Evolutionary conservation across 2,113 vertebrate species (phyloP), one percentile per base, ranked within the genome.

Genomic region (Tonatia bakeri): DNA sequence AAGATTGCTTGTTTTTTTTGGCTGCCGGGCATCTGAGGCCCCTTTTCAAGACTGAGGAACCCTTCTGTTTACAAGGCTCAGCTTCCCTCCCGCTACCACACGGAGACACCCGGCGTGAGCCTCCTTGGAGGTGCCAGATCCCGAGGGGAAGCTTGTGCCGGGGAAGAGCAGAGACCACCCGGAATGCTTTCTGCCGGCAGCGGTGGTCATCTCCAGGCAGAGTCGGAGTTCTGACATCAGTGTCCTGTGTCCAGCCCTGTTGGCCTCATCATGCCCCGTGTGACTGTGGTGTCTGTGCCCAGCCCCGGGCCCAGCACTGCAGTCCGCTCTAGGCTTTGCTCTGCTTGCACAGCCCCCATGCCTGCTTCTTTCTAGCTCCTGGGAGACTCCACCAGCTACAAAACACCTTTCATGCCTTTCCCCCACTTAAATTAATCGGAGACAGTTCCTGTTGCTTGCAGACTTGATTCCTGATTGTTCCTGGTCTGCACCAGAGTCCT

Each of bases 391-490:
- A 14, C 5, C 17, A 84, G 56, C 24, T 54, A 36, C 33, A 73
- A 28, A 65, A 33, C 72, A 65, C 1, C n/a, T 72, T 67, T 56
- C 9, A 56, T 64, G 12, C 4, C 6, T 33, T 84, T 33, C 56
- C 77, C 33, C 14, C 31, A 47, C 33, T 87, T 43, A 86, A 64
- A 47, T 90, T 40, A 72, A 82, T 87, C 47, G 56, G 54, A 82
- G 86, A 92, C 70, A 43, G 7, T 19, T 94, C 92, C 69, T 65
- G 38, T 72, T 76, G 22, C 36, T 96, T 64, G 20, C 9, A 43
- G 11, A 11, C n/a, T 7, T 2, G 40, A 69, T 15, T 5, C 22
- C 36, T 2, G 38, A 7, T 10, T 14, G 7, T 85, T 84, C 50
- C 15, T 31, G 45, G 24, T 38, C 43, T 85, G 33, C 33, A 26